Evolutionary conservation across 2,113 vertebrate species (phyloP), one percentile per base, ranked within the genome.

Genomic region (Apodemus speciosus): DNA sequence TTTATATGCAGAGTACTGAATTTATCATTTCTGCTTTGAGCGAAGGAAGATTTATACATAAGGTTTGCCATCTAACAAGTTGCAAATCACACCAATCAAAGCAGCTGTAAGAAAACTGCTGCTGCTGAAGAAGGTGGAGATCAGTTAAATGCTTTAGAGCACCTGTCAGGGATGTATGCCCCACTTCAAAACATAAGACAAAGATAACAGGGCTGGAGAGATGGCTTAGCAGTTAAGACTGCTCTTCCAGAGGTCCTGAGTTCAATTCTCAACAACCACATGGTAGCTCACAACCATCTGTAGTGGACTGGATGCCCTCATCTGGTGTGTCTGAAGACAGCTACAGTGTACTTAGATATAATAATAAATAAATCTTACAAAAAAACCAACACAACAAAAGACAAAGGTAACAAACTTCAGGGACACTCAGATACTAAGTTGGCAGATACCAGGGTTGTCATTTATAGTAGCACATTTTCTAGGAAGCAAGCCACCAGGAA

Each of bases 1-100:
- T 76, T 64, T 43, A 68, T 23, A n/a, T 60, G 64, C 71, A 35
- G 21, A 89, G 5, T 4, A 9, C 23, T 84, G 64, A 93, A 69
- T 20, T 95, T 60, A 92, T 38, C 79, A 73, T 38, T 60, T 81
- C 75, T 76, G 68, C 69, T 56, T 53, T 53, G 4, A 80, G 73
- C 51, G 66, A 53, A 75, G 75, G 32, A 85, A 18, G 38, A 79
- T 72, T 21, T 43, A 72, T 38, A 66, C 16, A n/a, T 8, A 64
- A 58, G 46, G 16, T 35, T 18, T 58, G 9, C 85, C 51, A 69
- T 23, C 20, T 84, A 60, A 62, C 10, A 58, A 68, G 72, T 6
- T 77, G 38, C 8, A 81, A n/a, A 64, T 6, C n/a, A 14, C 43
- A 35, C 69, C 18, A 0, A 53, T 49, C 89, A 49, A 16, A 84